These are phyloP conservation scores for Acomys russatus DNA, from an alignment of 2,797 vertebrate genomes.

Conservation along the genomic window DNA sequence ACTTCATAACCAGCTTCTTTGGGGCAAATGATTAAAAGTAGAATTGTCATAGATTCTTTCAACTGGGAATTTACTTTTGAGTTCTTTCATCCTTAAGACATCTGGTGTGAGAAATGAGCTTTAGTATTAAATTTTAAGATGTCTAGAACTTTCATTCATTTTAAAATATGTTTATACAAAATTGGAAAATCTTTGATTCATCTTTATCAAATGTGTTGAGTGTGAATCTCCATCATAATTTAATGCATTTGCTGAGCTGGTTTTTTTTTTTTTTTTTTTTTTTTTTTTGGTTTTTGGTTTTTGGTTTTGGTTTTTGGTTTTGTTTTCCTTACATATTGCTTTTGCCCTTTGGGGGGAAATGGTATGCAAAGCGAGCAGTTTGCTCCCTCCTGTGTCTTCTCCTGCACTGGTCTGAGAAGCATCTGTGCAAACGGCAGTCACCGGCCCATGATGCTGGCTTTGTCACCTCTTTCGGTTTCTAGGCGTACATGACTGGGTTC, in stretches of 20 bases:
- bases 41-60: slow-evolving; percentile 53
- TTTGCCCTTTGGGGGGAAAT: slow-evolving; percentile 42
- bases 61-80: slow-evolving; percentile 60
- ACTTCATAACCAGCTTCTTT: slow-evolving; percentile 61
- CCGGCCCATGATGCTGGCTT: neutral
- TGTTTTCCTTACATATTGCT: neutral
- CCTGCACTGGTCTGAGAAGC: neutral
- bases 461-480: slow-evolving; percentile 17
- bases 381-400: neutral
- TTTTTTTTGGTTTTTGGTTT: neutral
- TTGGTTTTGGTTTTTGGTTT: neutral
- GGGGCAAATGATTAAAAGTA: slow-evolving; percentile 47
- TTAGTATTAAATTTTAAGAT: slow-evolving; percentile 56
- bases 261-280: neutral
- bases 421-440: neutral
- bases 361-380: neutral
- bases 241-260: slow-evolving; percentile 21
- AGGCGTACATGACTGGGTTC: neutral
- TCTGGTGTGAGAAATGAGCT: slow-evolving; percentile 1
- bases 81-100: slow-evolving; percentile 55
- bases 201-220: neutral
- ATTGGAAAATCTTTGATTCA: slow-evolving; percentile 25
- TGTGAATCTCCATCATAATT: slow-evolving; percentile 36
- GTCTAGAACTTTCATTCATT: neutral
- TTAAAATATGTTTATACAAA: slow-evolving; percentile 26